Conservation (phyloP, 1,140 invertebrate genomes). For the Hycleus cichorii region DNA sequence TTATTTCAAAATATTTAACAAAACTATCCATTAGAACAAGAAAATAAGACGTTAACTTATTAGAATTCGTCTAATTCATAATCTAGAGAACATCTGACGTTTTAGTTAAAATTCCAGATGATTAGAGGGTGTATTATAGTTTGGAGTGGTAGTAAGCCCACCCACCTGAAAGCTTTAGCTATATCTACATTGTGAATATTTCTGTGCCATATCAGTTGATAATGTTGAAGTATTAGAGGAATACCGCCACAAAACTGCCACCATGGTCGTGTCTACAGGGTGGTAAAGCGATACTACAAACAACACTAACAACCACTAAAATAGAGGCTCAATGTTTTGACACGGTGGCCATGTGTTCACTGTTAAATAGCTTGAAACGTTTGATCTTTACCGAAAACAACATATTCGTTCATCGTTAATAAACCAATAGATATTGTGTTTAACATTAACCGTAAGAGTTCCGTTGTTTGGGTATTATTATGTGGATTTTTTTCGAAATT, state of each 20-base stretch:
- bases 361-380: constrained; percentile 12
- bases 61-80: too few relatives aligned
- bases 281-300: constrained; percentile 9
- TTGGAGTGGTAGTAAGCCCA: neutral
- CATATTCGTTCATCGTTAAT: too few relatives aligned
- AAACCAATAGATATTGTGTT: too few relatives aligned
- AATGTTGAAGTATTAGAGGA: constrained; percentile 6
- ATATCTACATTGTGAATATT: too few relatives aligned
- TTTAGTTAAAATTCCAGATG: constrained; percentile 1
- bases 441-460: too few relatives aligned
- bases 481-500: too few relatives aligned
- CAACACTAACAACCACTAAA: constrained; percentile 9
- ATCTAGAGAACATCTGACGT: neutral
- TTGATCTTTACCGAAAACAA: constrained; percentile 13
- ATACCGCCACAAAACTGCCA: neutral
- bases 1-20: too few relatives aligned
- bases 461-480: too few relatives aligned
- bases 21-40: too few relatives aligned
- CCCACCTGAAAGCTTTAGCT: neutral
- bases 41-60: too few relatives aligned
- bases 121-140: too few relatives aligned
- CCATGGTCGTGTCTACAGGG: neutral
- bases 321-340: constrained; percentile 13
- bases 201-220: constrained; percentile 6
- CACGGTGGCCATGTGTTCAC: constrained; percentile 15